Conservation (phyloP, 2,113 vertebrate genomes). For the Pan troglodytes region NHGRI_mPanTro3-v2.1_pri NC_072415.2:71557501-71558000, state of each 20-base stretch:
- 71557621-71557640: neutral
- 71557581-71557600: neutral
- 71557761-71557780: rapidly evolving
- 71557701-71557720: neutral
- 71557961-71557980: neutral
- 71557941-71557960: neutral
- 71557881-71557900: neutral
- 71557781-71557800: no score
- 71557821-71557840: neutral
- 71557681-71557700: neutral
- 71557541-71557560: neutral
- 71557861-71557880: neutral
- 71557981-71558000: neutral
- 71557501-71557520: neutral
- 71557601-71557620: neutral
- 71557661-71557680: neutral
- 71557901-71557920: neutral
- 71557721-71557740: rapidly evolving
- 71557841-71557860: neutral
- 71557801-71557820: no score
- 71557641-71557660: neutral
- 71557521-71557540: neutral
- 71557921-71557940: neutral
- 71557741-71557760: neutral
- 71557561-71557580: neutral